Evolutionary conservation across 1,140 invertebrate genomes (phyloP).

Genomic region (Scaptomyza montana): DNA sequence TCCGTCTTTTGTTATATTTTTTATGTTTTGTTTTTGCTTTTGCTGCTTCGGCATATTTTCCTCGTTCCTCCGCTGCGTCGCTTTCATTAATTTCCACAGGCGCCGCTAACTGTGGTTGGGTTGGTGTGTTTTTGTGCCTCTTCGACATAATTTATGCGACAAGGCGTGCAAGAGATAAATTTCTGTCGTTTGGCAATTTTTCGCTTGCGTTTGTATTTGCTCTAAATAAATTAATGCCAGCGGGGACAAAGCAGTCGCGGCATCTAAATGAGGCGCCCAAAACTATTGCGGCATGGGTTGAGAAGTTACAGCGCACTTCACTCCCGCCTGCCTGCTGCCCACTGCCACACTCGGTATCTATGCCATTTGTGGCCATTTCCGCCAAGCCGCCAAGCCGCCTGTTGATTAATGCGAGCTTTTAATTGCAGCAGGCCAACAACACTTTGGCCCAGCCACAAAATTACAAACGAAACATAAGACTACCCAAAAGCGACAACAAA

Average conservation of each 20-base stretch:
- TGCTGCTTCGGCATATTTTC: conserved; percentile 75
- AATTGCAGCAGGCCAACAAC: conserved; percentile 52
- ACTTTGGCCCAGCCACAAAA: conserved; percentile 7
- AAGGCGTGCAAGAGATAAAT: conserved; percentile 79
- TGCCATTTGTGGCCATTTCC: conserved; percentile 7
- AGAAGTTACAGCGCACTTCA: too few relatives aligned
- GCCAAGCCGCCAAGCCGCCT: conserved; percentile 31
- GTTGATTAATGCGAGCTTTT: conserved; percentile 76
- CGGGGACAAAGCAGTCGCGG: not conserved
- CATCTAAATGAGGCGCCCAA: conserved; percentile 18
- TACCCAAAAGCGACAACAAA: conserved; percentile 5
- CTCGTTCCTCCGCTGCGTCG: conserved; percentile 33
- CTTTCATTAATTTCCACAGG: conserved; percentile 56
- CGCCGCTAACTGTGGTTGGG: conserved; percentile 16
- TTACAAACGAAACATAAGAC: conserved; percentile 1
- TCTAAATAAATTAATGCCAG: conserved; percentile 78
- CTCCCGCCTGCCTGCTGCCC: too few relatives aligned
- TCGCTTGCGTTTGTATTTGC: conserved; percentile 75
- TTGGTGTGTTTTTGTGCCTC: not conserved
- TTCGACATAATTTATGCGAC: conserved; percentile 80
- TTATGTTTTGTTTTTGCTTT: conserved; percentile 14
- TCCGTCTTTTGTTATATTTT: conserved; percentile 61
- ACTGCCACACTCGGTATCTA: too few relatives aligned
- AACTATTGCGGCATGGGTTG: conserved; percentile 43
- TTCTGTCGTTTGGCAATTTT: conserved; percentile 81